Evolutionary conservation across 2,113 vertebrate species (phyloP), one percentile per base, ranked within the genome.

Genomic region (Pogona vitticeps): DNA sequence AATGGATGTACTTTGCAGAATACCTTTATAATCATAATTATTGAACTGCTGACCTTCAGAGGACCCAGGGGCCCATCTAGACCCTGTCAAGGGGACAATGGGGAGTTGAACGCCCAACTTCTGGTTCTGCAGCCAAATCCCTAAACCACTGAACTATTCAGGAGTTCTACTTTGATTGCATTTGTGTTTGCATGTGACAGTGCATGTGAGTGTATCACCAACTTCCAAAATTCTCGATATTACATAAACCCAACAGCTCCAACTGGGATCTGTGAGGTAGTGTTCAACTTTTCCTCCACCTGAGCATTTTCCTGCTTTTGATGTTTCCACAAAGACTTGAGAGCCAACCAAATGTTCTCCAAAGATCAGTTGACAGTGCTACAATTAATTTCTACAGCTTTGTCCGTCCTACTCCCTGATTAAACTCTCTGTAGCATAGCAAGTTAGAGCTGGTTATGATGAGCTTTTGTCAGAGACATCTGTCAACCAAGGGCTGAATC

Each of bases 1-100:
- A 90, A 89, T 2, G 82, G 78, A 86, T 15, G 38, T 63, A 88
- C 72, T 85, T 80, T 8, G 17, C 40, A 78, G 76, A 33, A 20
- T 31, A 20, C 23, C 8, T 17, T 20, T 77, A 15, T 58, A 26
- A 1, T 26, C 71, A 13, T 52, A 8, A 28, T 70, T 20, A 23
- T 31, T 52, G 20, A n/a, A n/a, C n/a, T n/a, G n/a, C n/a, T n/a
- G n/a, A n/a, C n/a, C n/a, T n/a, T n/a, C n/a, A n/a, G n/a, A n/a
- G n/a, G n/a, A n/a, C n/a, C n/a, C n/a, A n/a, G n/a, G n/a, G n/a
- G n/a, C n/a, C n/a, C n/a, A n/a, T n/a, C n/a, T n/a, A n/a, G n/a
- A n/a, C n/a, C n/a, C n/a, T n/a, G n/a, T n/a, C n/a, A n/a, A n/a
- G n/a, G n/a, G n/a, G n/a, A n/a, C n/a, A n/a, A n/a, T n/a, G n/a